Evolutionary conservation across 1,140 invertebrate genomes (phyloP).

Genomic region (Phymorhynchus buccinoides): DNA sequence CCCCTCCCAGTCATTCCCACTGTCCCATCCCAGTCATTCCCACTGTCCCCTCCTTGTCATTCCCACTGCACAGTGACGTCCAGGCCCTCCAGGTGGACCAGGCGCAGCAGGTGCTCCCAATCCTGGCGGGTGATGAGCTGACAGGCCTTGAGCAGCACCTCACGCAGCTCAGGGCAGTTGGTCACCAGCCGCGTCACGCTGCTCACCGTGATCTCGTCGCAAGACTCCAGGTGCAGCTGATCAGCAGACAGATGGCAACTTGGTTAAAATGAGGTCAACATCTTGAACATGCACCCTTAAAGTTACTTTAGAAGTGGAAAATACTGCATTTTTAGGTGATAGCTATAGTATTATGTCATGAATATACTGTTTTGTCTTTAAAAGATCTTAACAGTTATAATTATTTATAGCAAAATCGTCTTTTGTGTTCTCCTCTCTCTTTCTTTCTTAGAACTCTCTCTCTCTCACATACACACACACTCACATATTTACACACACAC

Average conservation of each 20-base stretch:
- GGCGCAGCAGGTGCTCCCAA: background rate
- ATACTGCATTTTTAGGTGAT: background rate
- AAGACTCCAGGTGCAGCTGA: conserved; percentile 37
- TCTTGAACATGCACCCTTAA: background rate
- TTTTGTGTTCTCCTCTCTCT: too few relatives aligned
- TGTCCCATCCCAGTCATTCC: too few relatives aligned
- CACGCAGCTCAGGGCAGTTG: background rate
- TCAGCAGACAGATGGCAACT: background rate
- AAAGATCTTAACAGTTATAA: too few relatives aligned
- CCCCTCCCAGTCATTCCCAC: too few relatives aligned
- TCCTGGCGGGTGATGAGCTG: conserved; percentile 6
- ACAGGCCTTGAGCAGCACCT: conserved; percentile 28
- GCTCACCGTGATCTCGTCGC: conserved; percentile 13
- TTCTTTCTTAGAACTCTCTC: too few relatives aligned
- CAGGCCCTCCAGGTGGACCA: background rate
- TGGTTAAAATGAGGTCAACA: background rate
- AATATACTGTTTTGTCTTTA: too few relatives aligned
- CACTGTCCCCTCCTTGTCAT: background rate
- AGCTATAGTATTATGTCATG: background rate
- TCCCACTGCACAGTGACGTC: conserved; percentile 34
- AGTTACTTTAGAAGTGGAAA: background rate
- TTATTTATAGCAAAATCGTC: too few relatives aligned
- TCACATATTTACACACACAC: too few relatives aligned
- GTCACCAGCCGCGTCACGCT: conserved; percentile 7
- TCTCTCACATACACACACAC: too few relatives aligned